phyloP scores from a whole-genome alignment of 2,888 invertebrate genomes.

The Gnatocerus cornutus region DNA sequence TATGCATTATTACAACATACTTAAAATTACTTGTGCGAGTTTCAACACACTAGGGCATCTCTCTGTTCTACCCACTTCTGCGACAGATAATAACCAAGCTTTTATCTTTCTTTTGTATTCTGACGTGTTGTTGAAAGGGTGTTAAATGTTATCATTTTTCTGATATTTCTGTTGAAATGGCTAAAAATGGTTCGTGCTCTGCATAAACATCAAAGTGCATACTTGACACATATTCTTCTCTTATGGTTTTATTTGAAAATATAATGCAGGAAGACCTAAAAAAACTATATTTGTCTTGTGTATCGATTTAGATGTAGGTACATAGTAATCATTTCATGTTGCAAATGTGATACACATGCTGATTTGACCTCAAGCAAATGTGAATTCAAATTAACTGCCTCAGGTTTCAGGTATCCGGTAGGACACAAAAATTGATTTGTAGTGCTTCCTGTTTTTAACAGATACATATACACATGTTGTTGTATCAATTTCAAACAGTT shows the following conservation, averaged over 20 bases:
- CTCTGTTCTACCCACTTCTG: conserved; percentile 33
- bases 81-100: conserved; percentile 42
- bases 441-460: no score
- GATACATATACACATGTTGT: no score
- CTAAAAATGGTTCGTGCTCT: not conserved
- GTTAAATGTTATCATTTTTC: conserved; percentile 47
- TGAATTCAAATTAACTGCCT: no score
- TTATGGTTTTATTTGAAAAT: not conserved
- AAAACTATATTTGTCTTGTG: no score
- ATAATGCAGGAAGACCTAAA: no score
- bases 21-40: not conserved
- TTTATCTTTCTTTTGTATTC: conserved; percentile 46
- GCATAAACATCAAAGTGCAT: conserved; percentile 20
- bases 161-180: conserved; percentile 32
- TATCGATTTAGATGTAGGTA: no score
- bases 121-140: conserved; percentile 45
- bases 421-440: no score
- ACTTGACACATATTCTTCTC: not conserved
- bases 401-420: no score
- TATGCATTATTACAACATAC: not conserved
- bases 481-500: no score
- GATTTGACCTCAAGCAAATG: no score
- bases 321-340: no score
- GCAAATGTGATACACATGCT: no score
- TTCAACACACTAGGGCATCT: not conserved